A percentile compares a stretch with the other conserved stretches of the same genome.
phyloP scores from a whole-genome alignment of 2,797 vertebrate genomes.

The Neoniphon sammara region DNA sequence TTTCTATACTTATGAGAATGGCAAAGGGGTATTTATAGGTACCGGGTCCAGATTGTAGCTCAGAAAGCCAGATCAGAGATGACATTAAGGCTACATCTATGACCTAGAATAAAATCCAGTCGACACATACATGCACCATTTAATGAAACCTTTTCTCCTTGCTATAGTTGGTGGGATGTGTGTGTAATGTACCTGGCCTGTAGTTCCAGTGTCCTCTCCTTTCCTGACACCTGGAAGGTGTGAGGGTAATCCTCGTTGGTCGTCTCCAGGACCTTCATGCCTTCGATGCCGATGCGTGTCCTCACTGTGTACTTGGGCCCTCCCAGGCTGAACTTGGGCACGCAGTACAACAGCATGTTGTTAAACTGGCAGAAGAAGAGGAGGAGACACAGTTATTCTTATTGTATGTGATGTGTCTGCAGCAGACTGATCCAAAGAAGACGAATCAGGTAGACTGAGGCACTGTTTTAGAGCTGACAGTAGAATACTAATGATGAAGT shows the following conservation, averaged over 20 bases:
- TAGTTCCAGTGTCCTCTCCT: constrained; percentile 93
- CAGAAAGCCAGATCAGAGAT: too few relatives aligned
- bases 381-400: neutral
- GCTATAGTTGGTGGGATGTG: neutral
- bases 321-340: constrained; percentile 96
- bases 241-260: constrained; percentile 96
- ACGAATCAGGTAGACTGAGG: too few relatives aligned
- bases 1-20: neutral
- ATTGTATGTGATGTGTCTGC: too few relatives aligned
- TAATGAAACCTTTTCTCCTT: neutral
- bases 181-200: constrained; percentile 87
- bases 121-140: neutral
- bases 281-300: constrained; percentile 93
- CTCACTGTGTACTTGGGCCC: constrained; percentile 93
- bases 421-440: too few relatives aligned
- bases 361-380: constrained; percentile 92
- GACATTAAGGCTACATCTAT: neutral
- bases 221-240: constrained; percentile 97
- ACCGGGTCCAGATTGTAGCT: too few relatives aligned
- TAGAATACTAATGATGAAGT: too few relatives aligned
- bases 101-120: neutral
- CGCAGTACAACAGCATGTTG: constrained; percentile 98
- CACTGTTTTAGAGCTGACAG: too few relatives aligned
- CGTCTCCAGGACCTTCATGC: constrained; percentile 94
- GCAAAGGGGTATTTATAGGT: neutral